These are phyloP conservation scores for Takifugu ocellatus DNA, from an alignment of 2,797 vertebrate genomes.

Conservation along the genomic window DNA sequence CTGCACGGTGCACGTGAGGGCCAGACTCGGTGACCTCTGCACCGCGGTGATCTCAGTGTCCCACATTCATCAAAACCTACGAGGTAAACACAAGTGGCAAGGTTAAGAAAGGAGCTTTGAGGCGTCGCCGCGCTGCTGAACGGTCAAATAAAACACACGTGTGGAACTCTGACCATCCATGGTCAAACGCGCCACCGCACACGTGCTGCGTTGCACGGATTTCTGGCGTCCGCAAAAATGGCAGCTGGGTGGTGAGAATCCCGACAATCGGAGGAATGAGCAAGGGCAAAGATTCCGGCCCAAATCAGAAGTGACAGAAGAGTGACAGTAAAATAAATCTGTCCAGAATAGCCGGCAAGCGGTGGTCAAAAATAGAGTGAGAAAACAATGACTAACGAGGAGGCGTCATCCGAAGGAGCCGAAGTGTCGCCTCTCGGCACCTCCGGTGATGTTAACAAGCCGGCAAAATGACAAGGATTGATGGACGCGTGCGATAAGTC, in stretches of 20 bases:
- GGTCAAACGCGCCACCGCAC: not conserved
- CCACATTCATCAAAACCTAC: slow-evolving; percentile 55
- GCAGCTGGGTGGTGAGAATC: slow-evolving; percentile 33
- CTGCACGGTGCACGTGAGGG: slow-evolving; percentile 52
- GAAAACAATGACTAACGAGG: slow-evolving; percentile 69
- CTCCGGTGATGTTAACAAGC: slow-evolving; percentile 55
- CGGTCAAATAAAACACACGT: not conserved
- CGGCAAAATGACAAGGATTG: slow-evolving; percentile 44
- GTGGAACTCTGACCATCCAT: no score
- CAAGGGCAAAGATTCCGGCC: slow-evolving; percentile 69
- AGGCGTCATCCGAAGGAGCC: slow-evolving; percentile 59
- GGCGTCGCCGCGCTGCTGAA: not conserved
- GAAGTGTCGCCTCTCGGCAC: slow-evolving; percentile 56
- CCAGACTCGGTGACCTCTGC: slow-evolving; percentile 58
- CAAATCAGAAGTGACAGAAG: slow-evolving; percentile 75
- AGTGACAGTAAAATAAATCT: slow-evolving; percentile 76
- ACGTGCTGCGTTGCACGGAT: not conserved
- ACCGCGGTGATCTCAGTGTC: slow-evolving; percentile 47
- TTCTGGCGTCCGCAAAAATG: slow-evolving; percentile 26
- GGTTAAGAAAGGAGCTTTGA: slow-evolving; percentile 5
- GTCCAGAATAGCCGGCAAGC: slow-evolving; percentile 66
- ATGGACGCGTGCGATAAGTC: slow-evolving; percentile 36
- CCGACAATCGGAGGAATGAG: slow-evolving; percentile 65
- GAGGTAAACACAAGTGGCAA: slow-evolving; percentile 6
- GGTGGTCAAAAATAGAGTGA: slow-evolving; percentile 69